phyloP scores from a whole-genome alignment of 2,113 vertebrate genomes.

The Boulengeromyrus knoepffleri region DNA sequence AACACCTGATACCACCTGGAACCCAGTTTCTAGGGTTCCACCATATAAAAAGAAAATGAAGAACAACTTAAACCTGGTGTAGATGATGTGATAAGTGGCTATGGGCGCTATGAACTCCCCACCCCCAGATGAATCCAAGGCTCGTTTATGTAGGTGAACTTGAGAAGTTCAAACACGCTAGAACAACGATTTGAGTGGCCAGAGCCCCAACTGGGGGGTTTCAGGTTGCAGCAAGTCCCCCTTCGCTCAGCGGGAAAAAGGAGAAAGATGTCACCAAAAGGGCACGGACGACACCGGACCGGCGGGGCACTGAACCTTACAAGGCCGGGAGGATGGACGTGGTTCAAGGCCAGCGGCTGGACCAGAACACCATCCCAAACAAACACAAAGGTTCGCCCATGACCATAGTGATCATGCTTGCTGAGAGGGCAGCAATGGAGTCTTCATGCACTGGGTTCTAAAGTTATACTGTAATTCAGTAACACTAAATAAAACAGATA shows the following conservation, averaged over 20 bases:
- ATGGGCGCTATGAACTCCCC: constrained; percentile 1
- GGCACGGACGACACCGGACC: background rate
- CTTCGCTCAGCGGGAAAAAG: background rate
- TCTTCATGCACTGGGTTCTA: background rate
- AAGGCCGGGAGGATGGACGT: background rate
- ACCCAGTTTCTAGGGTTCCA: background rate
- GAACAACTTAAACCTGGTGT: background rate
- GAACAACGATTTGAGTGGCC: constrained; percentile 28
- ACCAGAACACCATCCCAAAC: background rate
- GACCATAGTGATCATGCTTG: constrained; percentile 2
- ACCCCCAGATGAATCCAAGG: constrained; percentile 45
- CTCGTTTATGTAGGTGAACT: constrained; percentile 45
- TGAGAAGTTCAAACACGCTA: constrained; percentile 30
- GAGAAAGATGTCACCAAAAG: background rate
- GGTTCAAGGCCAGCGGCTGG: background rate
- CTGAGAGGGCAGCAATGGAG: background rate
- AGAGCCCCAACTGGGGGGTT: constrained; percentile 34
- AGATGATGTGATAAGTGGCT: background rate
- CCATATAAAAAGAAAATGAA: background rate
- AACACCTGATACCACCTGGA: background rate
- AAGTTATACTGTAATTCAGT: background rate
- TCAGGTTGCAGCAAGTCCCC: background rate
- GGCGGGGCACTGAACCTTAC: background rate
- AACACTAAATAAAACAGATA: background rate
- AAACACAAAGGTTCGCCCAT: background rate